phyloP scores from a whole-genome alignment of 2,113 vertebrate genomes.

The Rhynchomys soricoides region DNA sequence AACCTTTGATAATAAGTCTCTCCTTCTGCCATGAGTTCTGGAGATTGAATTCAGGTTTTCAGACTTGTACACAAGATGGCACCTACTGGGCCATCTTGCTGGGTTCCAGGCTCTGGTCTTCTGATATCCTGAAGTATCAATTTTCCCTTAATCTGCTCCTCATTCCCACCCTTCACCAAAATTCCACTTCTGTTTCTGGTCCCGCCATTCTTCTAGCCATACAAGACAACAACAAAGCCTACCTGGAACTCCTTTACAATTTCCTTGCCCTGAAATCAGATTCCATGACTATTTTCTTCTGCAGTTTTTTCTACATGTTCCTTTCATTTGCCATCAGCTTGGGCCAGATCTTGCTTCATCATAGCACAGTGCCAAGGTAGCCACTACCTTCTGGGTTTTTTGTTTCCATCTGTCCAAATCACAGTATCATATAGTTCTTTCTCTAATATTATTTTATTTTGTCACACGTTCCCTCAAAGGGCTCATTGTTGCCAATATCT shows the following conservation, averaged over 20 bases:
- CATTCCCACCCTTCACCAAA: background rate
- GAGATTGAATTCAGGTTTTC: background rate
- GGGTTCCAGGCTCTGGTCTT: rapidly evolving
- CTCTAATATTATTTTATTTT: background rate
- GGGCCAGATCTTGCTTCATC: background rate
- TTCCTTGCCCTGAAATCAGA: background rate
- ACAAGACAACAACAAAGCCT: background rate
- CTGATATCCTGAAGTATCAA: background rate
- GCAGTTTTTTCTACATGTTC: background rate
- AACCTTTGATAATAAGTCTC: background rate
- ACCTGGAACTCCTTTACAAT: too few species aligned
- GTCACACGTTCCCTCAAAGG: background rate
- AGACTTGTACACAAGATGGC: background rate
- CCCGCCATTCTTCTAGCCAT: background rate
- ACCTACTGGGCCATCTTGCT: too few species aligned
- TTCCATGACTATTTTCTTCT: background rate
- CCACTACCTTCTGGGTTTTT: background rate
- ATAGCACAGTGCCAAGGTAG: too few species aligned
- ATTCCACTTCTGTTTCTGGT: background rate
- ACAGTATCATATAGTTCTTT: background rate
- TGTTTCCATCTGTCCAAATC: background rate
- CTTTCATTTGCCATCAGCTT: background rate
- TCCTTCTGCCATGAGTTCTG: background rate
- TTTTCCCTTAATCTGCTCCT: background rate
- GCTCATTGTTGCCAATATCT: background rate